Conservation (phyloP, 1,140 invertebrate genomes). For the Procambarus virginalis region DNA sequence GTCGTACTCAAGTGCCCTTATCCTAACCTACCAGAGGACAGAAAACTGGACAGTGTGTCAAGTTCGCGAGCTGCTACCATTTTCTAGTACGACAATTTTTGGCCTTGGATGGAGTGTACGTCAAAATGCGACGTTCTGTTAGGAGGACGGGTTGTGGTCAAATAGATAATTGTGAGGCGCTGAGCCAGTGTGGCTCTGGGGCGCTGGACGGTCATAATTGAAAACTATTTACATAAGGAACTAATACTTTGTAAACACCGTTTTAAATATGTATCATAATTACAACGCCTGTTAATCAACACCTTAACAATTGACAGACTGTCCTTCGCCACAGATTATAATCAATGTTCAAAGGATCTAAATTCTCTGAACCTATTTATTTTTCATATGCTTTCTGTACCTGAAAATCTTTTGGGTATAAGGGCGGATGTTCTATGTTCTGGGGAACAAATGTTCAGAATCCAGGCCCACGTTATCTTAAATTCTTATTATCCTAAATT, state of each 20-base stretch:
- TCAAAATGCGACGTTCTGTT: too few relatives aligned
- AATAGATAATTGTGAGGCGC: too few relatives aligned
- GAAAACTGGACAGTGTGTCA: too few relatives aligned
- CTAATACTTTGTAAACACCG: neutral
- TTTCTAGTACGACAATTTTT: too few relatives aligned
- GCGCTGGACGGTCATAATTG: neutral
- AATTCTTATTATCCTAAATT: neutral
- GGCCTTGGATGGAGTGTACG: too few relatives aligned
- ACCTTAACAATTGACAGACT: neutral
- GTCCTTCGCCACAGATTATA: neutral
- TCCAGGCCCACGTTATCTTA: neutral
- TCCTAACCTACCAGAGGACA: too few relatives aligned
- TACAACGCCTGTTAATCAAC: neutral
- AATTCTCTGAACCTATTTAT: neutral
- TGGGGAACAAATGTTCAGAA: neutral
- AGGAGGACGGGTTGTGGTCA: too few relatives aligned
- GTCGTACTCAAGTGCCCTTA: too few relatives aligned
- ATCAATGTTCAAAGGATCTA: neutral
- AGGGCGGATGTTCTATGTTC: neutral
- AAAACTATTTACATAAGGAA: neutral
- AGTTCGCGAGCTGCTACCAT: too few relatives aligned
- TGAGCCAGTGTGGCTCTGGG: too few relatives aligned
- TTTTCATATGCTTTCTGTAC: neutral
- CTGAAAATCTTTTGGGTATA: neutral
- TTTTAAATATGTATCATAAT: neutral